Conservation (phyloP, 1,140 invertebrate genomes). For the Dinoponera quadriceps region DNA sequence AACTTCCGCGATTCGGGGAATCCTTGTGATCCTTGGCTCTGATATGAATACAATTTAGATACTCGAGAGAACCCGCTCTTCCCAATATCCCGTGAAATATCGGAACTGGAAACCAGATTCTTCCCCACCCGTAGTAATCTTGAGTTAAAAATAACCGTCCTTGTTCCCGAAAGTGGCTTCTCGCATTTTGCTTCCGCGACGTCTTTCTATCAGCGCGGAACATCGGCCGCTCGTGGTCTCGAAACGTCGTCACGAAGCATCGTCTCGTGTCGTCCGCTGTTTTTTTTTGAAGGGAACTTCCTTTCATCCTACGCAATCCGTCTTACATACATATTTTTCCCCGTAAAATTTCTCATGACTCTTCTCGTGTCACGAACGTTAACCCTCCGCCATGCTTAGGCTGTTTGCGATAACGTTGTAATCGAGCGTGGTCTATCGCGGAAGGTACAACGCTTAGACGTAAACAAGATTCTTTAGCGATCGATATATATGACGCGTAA, state of each 20-base stretch:
- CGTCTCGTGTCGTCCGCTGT: slow-evolving; percentile 1
- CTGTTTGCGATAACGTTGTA: slow-evolving; percentile 46
- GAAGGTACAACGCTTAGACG: slow-evolving; percentile 18
- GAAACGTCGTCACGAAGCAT: slow-evolving; percentile 11
- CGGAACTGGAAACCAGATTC: neutral
- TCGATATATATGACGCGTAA: slow-evolving; percentile 16
- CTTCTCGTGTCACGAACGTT: slow-evolving; percentile 32
- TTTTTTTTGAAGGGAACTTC: slow-evolving; percentile 15
- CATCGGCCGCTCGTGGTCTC: slow-evolving; percentile 17
- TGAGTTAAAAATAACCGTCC: slow-evolving; percentile 50
- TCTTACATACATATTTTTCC: slow-evolving; percentile 21
- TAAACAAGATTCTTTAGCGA: slow-evolving; percentile 49
- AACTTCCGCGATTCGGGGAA: no score
- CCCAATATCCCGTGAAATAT: neutral
- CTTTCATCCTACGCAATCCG: slow-evolving; percentile 13
- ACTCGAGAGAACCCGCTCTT: no score
- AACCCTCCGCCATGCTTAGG: slow-evolving; percentile 21
- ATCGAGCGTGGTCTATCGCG: slow-evolving; percentile 40
- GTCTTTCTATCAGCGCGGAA: slow-evolving; percentile 29
- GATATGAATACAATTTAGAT: no score
- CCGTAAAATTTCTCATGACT: slow-evolving; percentile 22
- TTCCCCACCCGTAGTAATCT: neutral
- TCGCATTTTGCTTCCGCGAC: neutral
- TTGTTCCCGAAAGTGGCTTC: slow-evolving; percentile 16
- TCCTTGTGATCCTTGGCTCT: no score